Conservation (phyloP, 2,888 invertebrate genomes). For the Minunthozetes semirufus region DNA sequence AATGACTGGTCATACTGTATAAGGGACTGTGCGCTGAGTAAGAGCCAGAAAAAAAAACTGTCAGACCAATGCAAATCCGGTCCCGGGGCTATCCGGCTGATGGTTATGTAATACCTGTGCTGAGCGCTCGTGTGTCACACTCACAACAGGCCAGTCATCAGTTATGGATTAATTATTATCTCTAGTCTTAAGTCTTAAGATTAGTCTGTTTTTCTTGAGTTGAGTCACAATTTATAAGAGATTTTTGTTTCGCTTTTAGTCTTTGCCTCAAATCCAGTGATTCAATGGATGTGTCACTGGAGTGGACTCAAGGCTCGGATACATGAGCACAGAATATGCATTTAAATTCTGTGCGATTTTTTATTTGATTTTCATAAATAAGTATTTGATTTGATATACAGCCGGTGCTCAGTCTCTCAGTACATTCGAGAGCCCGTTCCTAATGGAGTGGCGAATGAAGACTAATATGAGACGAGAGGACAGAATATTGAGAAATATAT, state of each 20-base stretch:
- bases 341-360: background rate
- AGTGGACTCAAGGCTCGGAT: background rate
- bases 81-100: background rate
- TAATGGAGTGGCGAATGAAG: constrained; percentile 6
- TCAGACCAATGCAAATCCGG: background rate
- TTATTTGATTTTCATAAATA: background rate
- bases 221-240: background rate
- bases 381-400: background rate
- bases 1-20: background rate
- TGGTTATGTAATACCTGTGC: background rate
- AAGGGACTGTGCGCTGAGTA: background rate
- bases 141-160: constrained; percentile 14
- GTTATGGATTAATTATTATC: constrained; percentile 26
- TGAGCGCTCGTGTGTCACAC: constrained; percentile 7
- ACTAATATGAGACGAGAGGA: background rate
- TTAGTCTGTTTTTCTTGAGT: background rate
- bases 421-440: background rate
- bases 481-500: background rate
- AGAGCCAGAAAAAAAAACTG: no score
- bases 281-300: background rate
- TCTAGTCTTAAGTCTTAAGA: background rate
- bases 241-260: background rate
- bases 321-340: background rate
- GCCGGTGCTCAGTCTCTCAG: background rate
- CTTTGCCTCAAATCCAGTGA: background rate